Percentiles rank a stretch among this genome's conserved stretches.
Evolutionary conservation across 2,797 vertebrate genomes (phyloP).

Genomic region (Novumbra hubbsi): DNA sequence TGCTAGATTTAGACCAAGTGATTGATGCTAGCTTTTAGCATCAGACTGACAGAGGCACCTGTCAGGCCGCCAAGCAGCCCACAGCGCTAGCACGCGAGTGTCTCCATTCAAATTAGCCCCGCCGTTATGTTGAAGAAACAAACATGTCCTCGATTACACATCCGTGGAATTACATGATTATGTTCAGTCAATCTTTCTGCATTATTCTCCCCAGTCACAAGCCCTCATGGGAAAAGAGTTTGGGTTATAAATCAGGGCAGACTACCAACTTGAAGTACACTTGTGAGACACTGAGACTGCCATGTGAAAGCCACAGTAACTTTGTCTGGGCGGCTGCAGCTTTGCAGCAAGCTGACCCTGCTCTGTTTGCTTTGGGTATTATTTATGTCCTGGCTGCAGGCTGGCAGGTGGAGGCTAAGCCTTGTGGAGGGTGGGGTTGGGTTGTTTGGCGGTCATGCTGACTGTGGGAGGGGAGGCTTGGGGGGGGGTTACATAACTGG

Average conservation of each 20-base stretch:
- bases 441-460: constrained; percentile 53
- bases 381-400: constrained; percentile 46
- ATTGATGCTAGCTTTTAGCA: background rate
- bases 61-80: constrained; percentile 1
- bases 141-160: constrained; percentile 11
- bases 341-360: background rate
- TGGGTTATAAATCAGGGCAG: background rate
- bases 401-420: constrained; percentile 57
- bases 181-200: constrained; percentile 30
- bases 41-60: constrained; percentile 42
- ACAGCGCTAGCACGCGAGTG: background rate
- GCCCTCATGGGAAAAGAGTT: background rate
- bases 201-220: constrained; percentile 29
- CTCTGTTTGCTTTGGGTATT: constrained; percentile 49
- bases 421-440: constrained; percentile 11
- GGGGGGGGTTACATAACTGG: constrained; percentile 51
- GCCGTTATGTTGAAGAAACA: constrained; percentile 32
- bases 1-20: background rate
- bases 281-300: constrained; percentile 6
- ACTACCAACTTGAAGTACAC: background rate
- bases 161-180: constrained; percentile 32
- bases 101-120: constrained; percentile 40
- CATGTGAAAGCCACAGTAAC: background rate
- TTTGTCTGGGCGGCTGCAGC: background rate
- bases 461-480: constrained; percentile 36